These are phyloP conservation scores for Butastur rufipennis DNA, from an alignment of 2,113 vertebrate genomes.

Conservation along the genomic window DNA sequence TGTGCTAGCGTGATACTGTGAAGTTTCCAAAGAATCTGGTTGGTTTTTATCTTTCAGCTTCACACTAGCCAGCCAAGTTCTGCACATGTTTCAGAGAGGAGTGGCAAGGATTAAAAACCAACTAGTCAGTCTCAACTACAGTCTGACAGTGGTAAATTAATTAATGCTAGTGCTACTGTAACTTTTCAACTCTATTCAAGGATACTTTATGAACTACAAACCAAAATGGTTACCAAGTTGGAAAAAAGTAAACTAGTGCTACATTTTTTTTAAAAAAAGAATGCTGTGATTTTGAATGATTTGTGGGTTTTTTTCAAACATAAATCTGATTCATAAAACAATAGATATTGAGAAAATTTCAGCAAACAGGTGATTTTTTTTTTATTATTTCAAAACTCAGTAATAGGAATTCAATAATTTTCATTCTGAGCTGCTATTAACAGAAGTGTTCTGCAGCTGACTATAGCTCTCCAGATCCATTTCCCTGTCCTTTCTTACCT, in stretches of 20 bases:
- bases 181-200: neutral
- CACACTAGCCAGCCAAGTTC: slow-evolving; percentile 66
- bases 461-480: neutral
- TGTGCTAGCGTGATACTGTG: slow-evolving; percentile 12
- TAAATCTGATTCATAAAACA: neutral
- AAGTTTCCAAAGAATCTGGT: slow-evolving; percentile 39
- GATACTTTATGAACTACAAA: neutral
- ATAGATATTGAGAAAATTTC: neutral
- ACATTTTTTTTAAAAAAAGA: neutral
- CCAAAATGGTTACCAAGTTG: neutral
- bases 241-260: neutral
- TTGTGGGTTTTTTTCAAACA: neutral
- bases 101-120: neutral
- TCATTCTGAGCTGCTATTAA: neutral
- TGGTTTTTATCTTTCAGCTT: slow-evolving; percentile 73
- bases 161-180: neutral
- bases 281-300: neutral
- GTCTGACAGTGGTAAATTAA: neutral
- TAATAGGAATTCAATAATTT: neutral
- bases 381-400: neutral
- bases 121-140: neutral
- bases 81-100: slow-evolving; percentile 46
- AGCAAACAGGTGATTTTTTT: neutral
- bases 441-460: neutral
- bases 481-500: neutral